phyloP scores from a whole-genome alignment of 2,888 invertebrate genomes.

The Hyppa rectilinea region DNA sequence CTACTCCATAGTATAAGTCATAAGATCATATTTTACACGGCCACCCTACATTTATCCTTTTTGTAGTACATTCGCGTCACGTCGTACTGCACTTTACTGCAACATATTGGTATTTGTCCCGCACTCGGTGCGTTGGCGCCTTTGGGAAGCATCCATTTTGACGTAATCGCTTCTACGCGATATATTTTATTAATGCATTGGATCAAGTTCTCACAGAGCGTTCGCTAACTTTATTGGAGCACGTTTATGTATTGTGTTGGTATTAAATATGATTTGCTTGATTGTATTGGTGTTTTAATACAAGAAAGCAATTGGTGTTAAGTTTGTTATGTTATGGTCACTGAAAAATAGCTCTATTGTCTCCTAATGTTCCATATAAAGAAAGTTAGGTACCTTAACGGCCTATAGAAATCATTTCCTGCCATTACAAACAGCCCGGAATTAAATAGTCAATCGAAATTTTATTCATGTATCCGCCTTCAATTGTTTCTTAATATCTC shows the following conservation, averaged over 20 bases:
- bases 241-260: constrained; percentile 59
- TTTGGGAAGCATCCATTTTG: constrained; percentile 73
- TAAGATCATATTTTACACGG: constrained; percentile 29
- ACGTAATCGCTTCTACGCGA: constrained; percentile 75
- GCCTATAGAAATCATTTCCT: constrained; percentile 37
- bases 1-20: background rate
- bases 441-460: constrained; percentile 25
- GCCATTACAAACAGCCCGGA: constrained; percentile 17
- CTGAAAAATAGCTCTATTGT: constrained; percentile 18
- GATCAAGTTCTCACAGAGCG: constrained; percentile 74
- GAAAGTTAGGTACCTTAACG: constrained; percentile 13
- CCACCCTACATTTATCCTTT: constrained; percentile 51
- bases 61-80: constrained; percentile 65
- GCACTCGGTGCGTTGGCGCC: constrained; percentile 81
- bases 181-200: constrained; percentile 79
- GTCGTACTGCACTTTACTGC: constrained; percentile 71
- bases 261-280: constrained; percentile 61
- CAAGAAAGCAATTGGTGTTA: constrained; percentile 17
- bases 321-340: constrained; percentile 7
- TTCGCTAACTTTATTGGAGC: constrained; percentile 60
- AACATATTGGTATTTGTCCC: constrained; percentile 79
- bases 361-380: constrained; percentile 20
- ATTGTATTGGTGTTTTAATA: constrained; percentile 46
- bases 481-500: constrained; percentile 25
- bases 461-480: constrained; percentile 28